Evolutionary conservation across 2,113 vertebrate species (phyloP).

Genomic region (Ciconia maguari): DNA sequence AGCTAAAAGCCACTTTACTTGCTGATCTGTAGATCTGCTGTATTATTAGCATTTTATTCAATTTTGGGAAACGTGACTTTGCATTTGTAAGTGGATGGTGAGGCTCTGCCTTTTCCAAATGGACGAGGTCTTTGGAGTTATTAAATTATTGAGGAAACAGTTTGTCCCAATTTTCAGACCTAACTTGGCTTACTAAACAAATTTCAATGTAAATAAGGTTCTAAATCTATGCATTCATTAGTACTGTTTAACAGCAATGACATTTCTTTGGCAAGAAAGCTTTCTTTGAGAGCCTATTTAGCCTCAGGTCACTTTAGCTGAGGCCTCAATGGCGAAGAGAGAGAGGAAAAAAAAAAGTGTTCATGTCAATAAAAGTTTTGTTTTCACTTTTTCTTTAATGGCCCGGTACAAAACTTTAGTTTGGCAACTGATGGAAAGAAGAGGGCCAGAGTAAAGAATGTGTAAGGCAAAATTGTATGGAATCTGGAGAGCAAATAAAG

Average conservation of each 20-base stretch:
- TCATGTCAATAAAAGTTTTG: constrained; percentile 61
- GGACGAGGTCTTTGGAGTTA: constrained; percentile 65
- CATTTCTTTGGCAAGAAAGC: constrained; percentile 66
- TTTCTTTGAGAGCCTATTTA: constrained; percentile 54
- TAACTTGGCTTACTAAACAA: constrained; percentile 70
- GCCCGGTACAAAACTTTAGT: background rate
- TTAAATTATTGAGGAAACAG: constrained; percentile 68
- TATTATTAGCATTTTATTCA: constrained; percentile 71
- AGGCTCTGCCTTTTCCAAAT: constrained; percentile 58
- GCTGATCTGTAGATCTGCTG: constrained; percentile 63
- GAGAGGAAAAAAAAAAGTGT: background rate
- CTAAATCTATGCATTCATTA: constrained; percentile 70
- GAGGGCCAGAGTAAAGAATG: background rate
- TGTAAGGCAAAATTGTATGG: background rate
- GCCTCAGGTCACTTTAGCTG: constrained; percentile 49
- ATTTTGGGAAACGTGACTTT: constrained; percentile 70
- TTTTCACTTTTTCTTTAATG: constrained; percentile 40
- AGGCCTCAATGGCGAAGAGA: constrained; percentile 1
- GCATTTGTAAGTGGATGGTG: constrained; percentile 68
- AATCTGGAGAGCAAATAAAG: background rate
- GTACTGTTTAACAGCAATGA: constrained; percentile 47
- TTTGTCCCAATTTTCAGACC: constrained; percentile 69
- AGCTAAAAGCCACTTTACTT: constrained; percentile 72
- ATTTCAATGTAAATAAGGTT: constrained; percentile 68
- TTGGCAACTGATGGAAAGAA: background rate